Conservation (phyloP, 2,888 invertebrate species). For the Trachelus stipa region DNA sequence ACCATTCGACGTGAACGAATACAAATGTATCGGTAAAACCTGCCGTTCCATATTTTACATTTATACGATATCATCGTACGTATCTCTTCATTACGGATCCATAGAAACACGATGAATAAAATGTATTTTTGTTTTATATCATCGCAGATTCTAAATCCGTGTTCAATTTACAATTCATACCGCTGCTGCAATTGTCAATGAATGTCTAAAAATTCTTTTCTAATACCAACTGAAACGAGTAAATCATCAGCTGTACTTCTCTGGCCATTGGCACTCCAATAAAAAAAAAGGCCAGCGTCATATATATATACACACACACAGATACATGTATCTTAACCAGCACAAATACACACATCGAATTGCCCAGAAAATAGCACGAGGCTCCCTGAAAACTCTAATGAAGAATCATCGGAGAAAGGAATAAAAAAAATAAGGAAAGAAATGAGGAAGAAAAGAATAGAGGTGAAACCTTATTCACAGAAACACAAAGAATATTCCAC, state of each 20-base stretch:
- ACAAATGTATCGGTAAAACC: background rate
- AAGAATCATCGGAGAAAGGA: conserved; percentile 17
- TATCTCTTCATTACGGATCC: background rate
- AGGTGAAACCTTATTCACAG: conserved; percentile 12
- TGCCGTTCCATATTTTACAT: background rate
- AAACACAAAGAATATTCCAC: conserved; percentile 8
- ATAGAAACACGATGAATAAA: background rate
- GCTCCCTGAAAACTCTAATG: conserved; percentile 2
- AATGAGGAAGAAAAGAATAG: conserved; percentile 12
- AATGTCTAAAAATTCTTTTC: conserved; percentile 7
- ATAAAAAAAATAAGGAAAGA: conserved; percentile 14
- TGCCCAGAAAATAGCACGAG: background rate
- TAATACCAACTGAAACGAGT: background rate
- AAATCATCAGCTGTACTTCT: background rate
- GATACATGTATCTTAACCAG: background rate
- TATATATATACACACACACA: too few species aligned
- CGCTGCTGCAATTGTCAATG: background rate
- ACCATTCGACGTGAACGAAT: background rate
- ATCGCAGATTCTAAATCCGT: background rate
- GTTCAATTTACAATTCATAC: background rate
- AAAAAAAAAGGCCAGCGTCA: background rate
- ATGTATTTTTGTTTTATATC: background rate
- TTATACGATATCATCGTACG: background rate
- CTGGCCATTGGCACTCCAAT: background rate
- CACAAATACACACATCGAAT: background rate